Conservation (phyloP, 1,140 invertebrate genomes). For the Hirudo medicinalis region DNA sequence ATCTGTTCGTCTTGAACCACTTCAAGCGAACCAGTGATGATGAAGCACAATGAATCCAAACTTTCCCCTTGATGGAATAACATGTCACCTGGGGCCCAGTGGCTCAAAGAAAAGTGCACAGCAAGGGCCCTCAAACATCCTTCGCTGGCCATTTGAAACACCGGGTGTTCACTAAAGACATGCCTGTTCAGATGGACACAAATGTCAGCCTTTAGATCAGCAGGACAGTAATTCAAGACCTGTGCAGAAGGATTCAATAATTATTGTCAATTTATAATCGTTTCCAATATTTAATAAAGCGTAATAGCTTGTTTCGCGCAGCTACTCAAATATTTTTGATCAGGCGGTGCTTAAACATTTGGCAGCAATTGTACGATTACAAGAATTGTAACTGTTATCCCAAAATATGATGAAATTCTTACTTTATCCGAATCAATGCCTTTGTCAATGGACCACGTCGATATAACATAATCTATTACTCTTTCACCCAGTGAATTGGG, state of each 20-base stretch:
- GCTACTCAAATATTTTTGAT: no score
- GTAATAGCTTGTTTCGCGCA: no score
- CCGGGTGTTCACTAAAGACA: constrained; percentile 98
- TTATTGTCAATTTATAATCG: background rate
- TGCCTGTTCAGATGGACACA: constrained; percentile 91
- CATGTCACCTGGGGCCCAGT: constrained; percentile 46
- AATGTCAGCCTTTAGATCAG: constrained; percentile 99
- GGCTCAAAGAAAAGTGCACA: constrained; percentile 98
- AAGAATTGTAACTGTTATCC: no score
- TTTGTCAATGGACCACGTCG: constrained; percentile 99
- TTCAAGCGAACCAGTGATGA: constrained; percentile 93
- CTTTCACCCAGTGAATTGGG: constrained; percentile 93
- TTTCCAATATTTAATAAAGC: background rate
- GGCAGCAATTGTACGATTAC: no score
- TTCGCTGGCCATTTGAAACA: constrained; percentile 90
- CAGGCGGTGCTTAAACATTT: no score
- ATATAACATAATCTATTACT: constrained; percentile 99
- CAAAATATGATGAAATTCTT: background rate
- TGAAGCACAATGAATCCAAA: constrained; percentile 95
- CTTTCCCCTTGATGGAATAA: constrained; percentile 64
- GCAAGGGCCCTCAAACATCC: constrained; percentile 91
- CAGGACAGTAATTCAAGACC: constrained; percentile 90
- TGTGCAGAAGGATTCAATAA: background rate
- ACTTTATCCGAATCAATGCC: constrained; percentile 91
- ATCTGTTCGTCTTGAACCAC: constrained; percentile 99